phyloP scores from a whole-genome alignment of 2,113 vertebrate species.

The Epinephelus cyanopodus region DNA sequence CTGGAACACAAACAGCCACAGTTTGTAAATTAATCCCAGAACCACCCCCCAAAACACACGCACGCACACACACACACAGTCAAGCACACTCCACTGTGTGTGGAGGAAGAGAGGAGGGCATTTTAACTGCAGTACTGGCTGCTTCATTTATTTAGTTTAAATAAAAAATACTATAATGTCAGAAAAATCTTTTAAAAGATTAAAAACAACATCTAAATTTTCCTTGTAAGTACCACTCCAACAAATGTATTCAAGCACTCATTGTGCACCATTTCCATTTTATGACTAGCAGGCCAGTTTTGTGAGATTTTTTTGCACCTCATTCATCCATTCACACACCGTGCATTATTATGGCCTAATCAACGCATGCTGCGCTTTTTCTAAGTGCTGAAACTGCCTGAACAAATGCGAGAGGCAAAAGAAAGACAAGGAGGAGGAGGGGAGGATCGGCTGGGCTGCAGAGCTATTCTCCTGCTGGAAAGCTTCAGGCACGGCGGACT shows the following conservation, averaged over 20 bases:
- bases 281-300: slow-evolving; percentile 48
- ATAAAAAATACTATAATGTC: neutral
- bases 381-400: slow-evolving; percentile 68
- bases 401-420: slow-evolving; percentile 70
- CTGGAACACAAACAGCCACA: slow-evolving; percentile 80
- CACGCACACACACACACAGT: slow-evolving; percentile 9
- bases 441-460: slow-evolving; percentile 42
- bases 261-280: slow-evolving; percentile 42
- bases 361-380: slow-evolving; percentile 76
- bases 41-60: slow-evolving; percentile 15
- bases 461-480: slow-evolving; percentile 68
- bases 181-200: neutral
- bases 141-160: neutral
- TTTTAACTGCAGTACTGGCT: neutral
- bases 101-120: neutral
- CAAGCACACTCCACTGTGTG: neutral
- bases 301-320: slow-evolving; percentile 62
- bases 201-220: neutral
- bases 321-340: slow-evolving; percentile 75
- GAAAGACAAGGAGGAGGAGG: slow-evolving; percentile 54
- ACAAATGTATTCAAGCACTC: slow-evolving; percentile 19
- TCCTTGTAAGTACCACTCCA: neutral
- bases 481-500: slow-evolving; percentile 60
- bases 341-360: slow-evolving; percentile 74
- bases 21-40: slow-evolving; percentile 76